Evolutionary conservation across 2,113 vertebrate genomes (phyloP), one percentile per base, ranked within the genome.

Genomic region (Entosphenus tridentatus): DNA sequence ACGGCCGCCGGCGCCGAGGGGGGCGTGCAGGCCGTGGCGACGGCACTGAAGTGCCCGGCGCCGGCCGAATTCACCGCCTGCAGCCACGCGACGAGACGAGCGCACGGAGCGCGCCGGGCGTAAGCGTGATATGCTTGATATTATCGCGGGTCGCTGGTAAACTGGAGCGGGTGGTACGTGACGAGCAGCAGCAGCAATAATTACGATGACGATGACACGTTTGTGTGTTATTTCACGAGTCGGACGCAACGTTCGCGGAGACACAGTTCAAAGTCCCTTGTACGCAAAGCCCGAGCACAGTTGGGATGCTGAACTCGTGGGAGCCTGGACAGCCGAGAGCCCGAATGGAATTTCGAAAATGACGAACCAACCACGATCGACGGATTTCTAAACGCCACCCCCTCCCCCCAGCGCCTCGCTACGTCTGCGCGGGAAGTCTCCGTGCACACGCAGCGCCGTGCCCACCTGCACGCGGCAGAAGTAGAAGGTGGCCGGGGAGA

Each of bases 381-480:
- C 39, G 39, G 39, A 39, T 39, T 39, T 39, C 39, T 39, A 5
- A 39, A 39, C 39, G 39, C 39, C 39, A 39, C 39, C 39, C 39
- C 39, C 4, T 5, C 39, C 39, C 39, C 39, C 39, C 39, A 4
- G 39, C 39, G 39, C 56, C 62, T 70, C 9, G 57, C 68, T 56
- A 16, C 16, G 8, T 3, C 69, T 58, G 59, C 13, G 59, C 16
- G 59, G 58, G 59, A 14, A 7, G 58, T 16, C 12, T 62, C 12
- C 12, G 58, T 13, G 3, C 16, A 62, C 13, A 17, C 13, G 59
- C 13, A 62, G 59, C 16, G 16, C 59, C 13, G 13, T 62, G 59
- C 13, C 83, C 80, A 89, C 92, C 85, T 96, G 92, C 39, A 91
- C 83, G 74, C 89, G 78, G 79, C 87, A 90, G 71, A 88, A 97